These are phyloP conservation scores for Natator depressus DNA, from an alignment of 2,113 vertebrate genomes.

Conservation along the genomic window DNA sequence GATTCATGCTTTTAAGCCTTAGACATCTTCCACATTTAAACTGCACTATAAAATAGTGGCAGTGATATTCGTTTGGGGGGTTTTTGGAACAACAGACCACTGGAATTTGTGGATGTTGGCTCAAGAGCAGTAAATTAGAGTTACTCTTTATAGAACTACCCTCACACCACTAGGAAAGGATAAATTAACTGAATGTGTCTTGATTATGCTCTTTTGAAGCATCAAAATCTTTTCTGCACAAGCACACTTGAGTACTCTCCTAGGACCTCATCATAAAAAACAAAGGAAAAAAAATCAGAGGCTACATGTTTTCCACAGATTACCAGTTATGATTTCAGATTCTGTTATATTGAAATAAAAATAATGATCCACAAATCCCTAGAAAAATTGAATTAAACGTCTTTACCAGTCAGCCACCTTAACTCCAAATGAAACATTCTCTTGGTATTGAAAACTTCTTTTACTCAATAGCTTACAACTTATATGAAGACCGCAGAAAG, in stretches of 20 bases:
- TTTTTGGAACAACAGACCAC: neutral
- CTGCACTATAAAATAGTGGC: accelerated
- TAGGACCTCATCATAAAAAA: neutral
- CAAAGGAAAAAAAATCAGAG: neutral
- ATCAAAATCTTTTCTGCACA: neutral
- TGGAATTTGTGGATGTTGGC: neutral
- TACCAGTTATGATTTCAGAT: neutral
- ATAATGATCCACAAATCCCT: neutral
- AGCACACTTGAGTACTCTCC: neutral
- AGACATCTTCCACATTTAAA: neutral
- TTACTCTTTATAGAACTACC: neutral
- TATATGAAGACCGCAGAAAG: neutral
- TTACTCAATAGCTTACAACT: neutral
- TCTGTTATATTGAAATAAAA: neutral
- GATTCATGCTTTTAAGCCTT: neutral
- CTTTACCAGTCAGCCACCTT: neutral
- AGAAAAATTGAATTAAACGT: neutral
- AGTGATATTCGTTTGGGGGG: neutral
- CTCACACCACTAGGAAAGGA: neutral
- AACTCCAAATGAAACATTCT: neutral
- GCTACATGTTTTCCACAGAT: neutral
- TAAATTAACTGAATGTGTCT: neutral
- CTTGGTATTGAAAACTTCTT: neutral
- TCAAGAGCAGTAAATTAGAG: neutral
- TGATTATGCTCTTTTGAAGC: neutral